Base-by-base conservation (phyloP, 2,888 invertebrate genomes). In the Punctoribates punctum region DNA sequence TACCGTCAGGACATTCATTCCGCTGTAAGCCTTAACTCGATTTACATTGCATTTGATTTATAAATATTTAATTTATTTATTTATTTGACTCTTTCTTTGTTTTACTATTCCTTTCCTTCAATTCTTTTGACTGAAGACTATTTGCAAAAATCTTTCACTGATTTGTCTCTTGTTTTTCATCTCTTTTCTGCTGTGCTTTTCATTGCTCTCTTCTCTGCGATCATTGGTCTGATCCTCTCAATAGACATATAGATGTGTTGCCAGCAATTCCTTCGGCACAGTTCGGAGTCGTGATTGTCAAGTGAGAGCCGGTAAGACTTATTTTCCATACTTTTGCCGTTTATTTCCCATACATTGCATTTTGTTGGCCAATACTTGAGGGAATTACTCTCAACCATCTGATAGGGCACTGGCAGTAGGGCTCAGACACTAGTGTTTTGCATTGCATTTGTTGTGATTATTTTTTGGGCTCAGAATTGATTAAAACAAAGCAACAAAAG, bases 221-320 rank as follows among this genome's bases (percentile, higher is more conserved):
- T 34, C 8, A 8, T 34, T 3, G 34, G n/a, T 20, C n/a, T 70
- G n/a, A 23, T 20, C 70, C n/a, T 13, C 46, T 23, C 29, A 23
- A 29, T n/a, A 76, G 76, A 76, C 73, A 6, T 83, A 83, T 79
- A 80, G 83, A 51, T 84, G 84, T 77, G 79, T 80, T 6, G 84
- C 84, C 0, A 74, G 79, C 8, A 83, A 83, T 77, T 75, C 78
- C 1, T 82, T 81, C 13, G 84, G 83, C 0, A 80, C 79, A 17
- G 81, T 83, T 48, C 79, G 82, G 67, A 83, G 83, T 77, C 79
- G 83, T 54, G 80, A 81, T 48, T 81, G 83, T 75, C 80, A 81
- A 27, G 82, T 83, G 1, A 81, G 81, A 74, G 82, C 83, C 79
- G 83, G 84, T 84, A 78, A 78, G 81, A 77, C 42, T 6, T 46